phyloP scores from a whole-genome alignment of 2,113 vertebrate genomes.

The Anoplopoma fimbria region DNA sequence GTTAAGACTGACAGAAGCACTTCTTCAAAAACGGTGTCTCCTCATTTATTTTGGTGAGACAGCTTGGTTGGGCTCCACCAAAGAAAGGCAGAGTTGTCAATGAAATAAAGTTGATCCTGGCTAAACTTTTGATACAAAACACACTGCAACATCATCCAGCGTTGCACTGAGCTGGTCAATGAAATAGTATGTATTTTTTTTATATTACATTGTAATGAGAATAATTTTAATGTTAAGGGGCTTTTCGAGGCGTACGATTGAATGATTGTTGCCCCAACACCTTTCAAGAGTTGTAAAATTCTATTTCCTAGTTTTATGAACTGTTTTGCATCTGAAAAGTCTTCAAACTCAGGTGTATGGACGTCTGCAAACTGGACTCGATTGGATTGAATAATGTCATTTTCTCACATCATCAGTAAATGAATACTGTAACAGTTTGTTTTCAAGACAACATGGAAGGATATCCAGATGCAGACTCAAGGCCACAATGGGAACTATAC shows the following conservation, averaged over 20 bases:
- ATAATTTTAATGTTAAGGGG: not conserved
- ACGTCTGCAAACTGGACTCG: not conserved
- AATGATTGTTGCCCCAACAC: not conserved
- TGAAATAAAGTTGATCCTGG: not conserved
- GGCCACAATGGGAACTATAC: not conserved
- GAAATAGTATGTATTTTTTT: not conserved
- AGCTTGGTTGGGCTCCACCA: not conserved
- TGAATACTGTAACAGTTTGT: too few species aligned
- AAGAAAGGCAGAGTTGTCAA: not conserved
- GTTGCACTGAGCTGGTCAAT: not conserved
- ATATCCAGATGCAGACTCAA: not conserved
- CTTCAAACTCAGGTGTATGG: not conserved
- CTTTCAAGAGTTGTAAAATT: not conserved
- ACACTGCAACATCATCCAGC: not conserved
- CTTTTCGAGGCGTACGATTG: not conserved
- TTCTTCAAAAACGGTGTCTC: not conserved
- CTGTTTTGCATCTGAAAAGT: not conserved
- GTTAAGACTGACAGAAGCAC: not conserved
- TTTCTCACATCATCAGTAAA: not conserved
- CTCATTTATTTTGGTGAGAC: slow-evolving; percentile 1
- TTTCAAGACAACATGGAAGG: not conserved
- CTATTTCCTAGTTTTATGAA: not conserved
- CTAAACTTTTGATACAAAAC: not conserved
- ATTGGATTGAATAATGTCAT: not conserved
- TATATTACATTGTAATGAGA: not conserved